phyloP scores from a whole-genome alignment of 2,888 invertebrate species.

The Julus scandinavius region DNA sequence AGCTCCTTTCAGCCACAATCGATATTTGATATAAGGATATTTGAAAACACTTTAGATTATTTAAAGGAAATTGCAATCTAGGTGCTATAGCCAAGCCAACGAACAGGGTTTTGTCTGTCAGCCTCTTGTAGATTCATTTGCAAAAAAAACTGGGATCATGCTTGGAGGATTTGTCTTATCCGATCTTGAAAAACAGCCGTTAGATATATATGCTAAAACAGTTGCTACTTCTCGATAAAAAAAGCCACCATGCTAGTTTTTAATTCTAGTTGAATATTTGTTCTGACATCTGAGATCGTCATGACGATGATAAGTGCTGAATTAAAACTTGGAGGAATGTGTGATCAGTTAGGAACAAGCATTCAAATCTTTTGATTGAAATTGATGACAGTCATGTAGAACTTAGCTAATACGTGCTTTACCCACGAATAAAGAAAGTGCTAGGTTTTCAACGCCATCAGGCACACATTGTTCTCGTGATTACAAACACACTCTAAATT shows the following conservation, averaged over 20 bases:
- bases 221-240: neutral
- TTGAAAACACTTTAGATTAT: constrained; percentile 33
- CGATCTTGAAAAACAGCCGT: neutral
- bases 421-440: neutral
- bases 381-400: neutral
- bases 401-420: neutral
- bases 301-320: neutral
- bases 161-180: constrained; percentile 21
- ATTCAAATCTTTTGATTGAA: constrained; percentile 6
- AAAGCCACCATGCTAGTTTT: neutral
- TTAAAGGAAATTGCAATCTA: constrained; percentile 13
- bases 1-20: constrained; percentile 21
- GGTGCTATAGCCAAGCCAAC: neutral
- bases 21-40: constrained; percentile 3
- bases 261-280: neutral
- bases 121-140: constrained; percentile 11
- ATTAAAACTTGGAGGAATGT: neutral
- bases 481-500: neutral
- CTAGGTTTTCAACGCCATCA: neutral
- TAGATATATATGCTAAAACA: neutral
- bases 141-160: constrained; percentile 4
- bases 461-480: neutral
- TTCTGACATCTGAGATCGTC: neutral
- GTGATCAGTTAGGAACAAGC: neutral
- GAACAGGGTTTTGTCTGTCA: constrained; percentile 12